Evolutionary conservation across 2,797 vertebrate species (phyloP).

Genomic region (Premnoplex brunnescens): DNA sequence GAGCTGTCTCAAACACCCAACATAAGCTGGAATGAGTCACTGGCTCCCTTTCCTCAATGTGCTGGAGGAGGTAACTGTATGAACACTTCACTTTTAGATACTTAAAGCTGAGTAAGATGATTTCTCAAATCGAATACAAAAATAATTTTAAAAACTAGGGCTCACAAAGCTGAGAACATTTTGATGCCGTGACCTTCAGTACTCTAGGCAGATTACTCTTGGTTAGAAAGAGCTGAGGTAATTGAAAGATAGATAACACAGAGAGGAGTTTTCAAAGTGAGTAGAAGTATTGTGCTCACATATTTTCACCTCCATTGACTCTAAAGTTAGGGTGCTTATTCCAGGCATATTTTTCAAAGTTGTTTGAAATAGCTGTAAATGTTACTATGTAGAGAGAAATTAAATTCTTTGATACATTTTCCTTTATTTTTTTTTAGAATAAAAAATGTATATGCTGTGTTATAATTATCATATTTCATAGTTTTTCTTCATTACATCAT

Average conservation of each 20-base stretch:
- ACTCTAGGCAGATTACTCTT: not conserved
- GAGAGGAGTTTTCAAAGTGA: not conserved
- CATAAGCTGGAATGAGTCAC: not conserved
- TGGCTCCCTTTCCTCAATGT: not conserved
- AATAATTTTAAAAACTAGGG: not conserved
- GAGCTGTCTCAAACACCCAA: not conserved
- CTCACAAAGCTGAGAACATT: not conserved
- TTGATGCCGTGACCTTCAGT: not conserved
- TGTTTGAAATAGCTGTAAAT: not conserved
- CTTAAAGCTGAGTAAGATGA: not conserved
- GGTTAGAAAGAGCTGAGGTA: not conserved
- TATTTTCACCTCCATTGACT: not conserved
- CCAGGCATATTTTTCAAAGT: not conserved
- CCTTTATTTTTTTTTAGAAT: not conserved
- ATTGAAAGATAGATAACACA: not conserved
- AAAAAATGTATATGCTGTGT: not conserved
- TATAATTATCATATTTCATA: not conserved
- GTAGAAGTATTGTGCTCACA: not conserved
- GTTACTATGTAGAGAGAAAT: not conserved
- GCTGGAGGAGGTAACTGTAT: not conserved
- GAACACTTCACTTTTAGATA: not conserved
- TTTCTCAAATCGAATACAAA: not conserved
- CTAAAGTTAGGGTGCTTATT: not conserved
- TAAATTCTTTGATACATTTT: not conserved
- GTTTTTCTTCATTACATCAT: not conserved